Conservation (phyloP, 2,888 invertebrate genomes). For the Strigamia transsilvanica region DNA sequence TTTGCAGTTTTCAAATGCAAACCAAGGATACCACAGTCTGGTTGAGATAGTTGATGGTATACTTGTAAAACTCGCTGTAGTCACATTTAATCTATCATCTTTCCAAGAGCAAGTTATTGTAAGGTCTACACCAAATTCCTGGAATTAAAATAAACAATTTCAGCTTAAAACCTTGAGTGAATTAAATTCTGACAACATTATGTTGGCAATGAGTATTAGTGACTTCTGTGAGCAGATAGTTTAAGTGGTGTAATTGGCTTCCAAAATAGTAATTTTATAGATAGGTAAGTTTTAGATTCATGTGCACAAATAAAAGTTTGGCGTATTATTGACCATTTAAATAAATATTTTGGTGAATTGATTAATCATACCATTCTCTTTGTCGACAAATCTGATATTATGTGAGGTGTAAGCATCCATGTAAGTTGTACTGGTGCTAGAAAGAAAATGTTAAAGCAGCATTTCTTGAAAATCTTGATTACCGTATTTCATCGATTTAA, state of each 20-base stretch:
- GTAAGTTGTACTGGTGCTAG: neutral
- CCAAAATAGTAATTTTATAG: no score
- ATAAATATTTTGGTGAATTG: no score
- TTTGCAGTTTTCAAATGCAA: neutral
- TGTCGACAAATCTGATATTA: neutral
- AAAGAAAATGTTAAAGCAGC: neutral
- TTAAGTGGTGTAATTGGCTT: no score
- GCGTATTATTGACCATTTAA: no score
- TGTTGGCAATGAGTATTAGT: no score
- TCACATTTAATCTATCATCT: neutral
- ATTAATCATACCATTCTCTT: neutral
- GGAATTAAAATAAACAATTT: no score
- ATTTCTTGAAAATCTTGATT: neutral
- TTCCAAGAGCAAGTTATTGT: neutral
- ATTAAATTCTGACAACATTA: no score
- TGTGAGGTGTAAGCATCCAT: neutral
- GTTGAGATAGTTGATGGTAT: neutral
- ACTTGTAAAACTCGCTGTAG: neutral
- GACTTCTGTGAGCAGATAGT: no score
- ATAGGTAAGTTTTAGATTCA: no score
- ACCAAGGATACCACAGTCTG: neutral
- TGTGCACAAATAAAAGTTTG: no score
- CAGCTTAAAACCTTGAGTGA: no score
- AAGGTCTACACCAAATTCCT: conserved; percentile 14
- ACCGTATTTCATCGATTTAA: neutral